Base-by-base conservation (phyloP, 2,888 invertebrate genomes). In the Diloba caeruleocephala region DNA sequence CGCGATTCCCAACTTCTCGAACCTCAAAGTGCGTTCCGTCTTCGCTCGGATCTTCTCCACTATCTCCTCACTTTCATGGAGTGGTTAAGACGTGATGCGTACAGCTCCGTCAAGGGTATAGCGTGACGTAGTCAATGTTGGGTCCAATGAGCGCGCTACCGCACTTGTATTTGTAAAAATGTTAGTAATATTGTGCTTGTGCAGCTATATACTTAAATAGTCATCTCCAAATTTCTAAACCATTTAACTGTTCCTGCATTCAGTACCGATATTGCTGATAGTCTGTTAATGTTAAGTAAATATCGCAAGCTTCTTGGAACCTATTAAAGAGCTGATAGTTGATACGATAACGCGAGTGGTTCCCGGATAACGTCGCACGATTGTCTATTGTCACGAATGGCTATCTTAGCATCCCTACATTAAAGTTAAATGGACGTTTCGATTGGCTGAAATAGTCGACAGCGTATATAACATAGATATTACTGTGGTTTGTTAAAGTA, bases 321-420 rank as follows among this genome's bases (percentile, higher is more conserved):
- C 31, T 14, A 25, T 39, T 39, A 25, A 25, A 38, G 21, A 10
- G 8, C 19, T 19, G 28, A 34, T 55, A 19, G 19, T n/a, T 12
- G 23, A 25, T 38, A 25, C 23, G 38, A 59, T 36, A 5, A 5
- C 29, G 13, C 13, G 13, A 34, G 25, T 4, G 25, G 15, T 33
- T 34, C 3, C 14, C 19, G 38, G 25, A 50, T 57, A 37, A 46
- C 36, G 31, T 17, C 32, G 1, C n/a, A n/a, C 10, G 9, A 28
- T 55, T 17, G 21, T 5, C 39, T 29, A 26, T 39, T 49, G 39
- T 17, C 37, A 10, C 7, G 31, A 26, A 13, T 19, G 28, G 2
- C 21, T 37, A 26, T 39, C 38, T 39, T 21, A 12, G 15, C 21
- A 26, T 3, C 6, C 6, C 26, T 19, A 15, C 34, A 59, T 39